Evolutionary conservation across 1,140 invertebrate species (phyloP).

Genomic region (Homalodisca vitripennis): DNA sequence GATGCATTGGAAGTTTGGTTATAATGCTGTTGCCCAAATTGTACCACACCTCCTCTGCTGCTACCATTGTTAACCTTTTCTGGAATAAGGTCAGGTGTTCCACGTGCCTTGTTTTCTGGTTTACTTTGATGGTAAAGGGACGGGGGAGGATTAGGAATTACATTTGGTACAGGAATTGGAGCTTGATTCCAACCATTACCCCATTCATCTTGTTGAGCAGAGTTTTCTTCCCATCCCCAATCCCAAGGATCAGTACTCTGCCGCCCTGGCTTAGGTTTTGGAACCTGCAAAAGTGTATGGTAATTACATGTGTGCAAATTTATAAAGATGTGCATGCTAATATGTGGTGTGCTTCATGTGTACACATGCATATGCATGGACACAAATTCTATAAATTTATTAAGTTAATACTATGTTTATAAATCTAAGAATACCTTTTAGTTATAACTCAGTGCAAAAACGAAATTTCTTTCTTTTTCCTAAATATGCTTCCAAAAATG

Average conservation of each 20-base stretch:
- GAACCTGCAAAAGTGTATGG: constrained; percentile 15
- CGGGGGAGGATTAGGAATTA: constrained; percentile 1
- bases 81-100: constrained; percentile 20
- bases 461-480: too few species aligned
- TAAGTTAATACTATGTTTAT: too few species aligned
- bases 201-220: constrained; percentile 27
- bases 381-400: too few species aligned
- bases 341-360: too few species aligned
- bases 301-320: too few species aligned
- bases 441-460: too few species aligned
- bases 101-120: constrained; percentile 12
- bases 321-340: too few species aligned
- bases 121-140: neutral
- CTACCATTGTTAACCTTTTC: neutral
- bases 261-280: constrained; percentile 18
- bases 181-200: constrained; percentile 25
- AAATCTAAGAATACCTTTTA: too few species aligned
- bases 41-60: neutral
- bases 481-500: too few species aligned
- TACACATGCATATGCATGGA: too few species aligned
- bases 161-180: constrained; percentile 7
- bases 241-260: constrained; percentile 36
- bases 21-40: neutral
- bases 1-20: constrained; percentile 24
- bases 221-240: constrained; percentile 37